phyloP scores from a whole-genome alignment of 2,888 invertebrate species.

The Pollenia griseotomentosa region DNA sequence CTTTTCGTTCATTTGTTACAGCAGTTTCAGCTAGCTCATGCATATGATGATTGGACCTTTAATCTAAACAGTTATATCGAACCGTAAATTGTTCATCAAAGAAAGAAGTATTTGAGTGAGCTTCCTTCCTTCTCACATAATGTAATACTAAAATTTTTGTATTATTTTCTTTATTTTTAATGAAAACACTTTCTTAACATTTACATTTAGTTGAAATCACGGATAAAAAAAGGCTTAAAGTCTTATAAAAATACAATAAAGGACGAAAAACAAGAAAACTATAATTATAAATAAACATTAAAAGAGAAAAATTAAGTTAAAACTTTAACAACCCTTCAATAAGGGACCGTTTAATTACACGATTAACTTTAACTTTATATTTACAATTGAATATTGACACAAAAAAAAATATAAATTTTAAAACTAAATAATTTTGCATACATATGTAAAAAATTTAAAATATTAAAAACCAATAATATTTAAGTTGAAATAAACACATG shows the following conservation, averaged over 20 bases:
- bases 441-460: constrained; percentile 70
- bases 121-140: constrained; percentile 2
- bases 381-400: constrained; percentile 74
- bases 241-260: constrained; percentile 69
- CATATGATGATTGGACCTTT: background rate
- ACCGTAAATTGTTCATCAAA: constrained; percentile 10
- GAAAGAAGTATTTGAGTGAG: background rate
- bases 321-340: constrained; percentile 36
- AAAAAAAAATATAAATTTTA: constrained; percentile 73
- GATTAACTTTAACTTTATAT: constrained; percentile 67
- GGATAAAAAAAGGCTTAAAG: constrained; percentile 67
- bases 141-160: constrained; percentile 14
- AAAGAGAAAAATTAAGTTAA: constrained; percentile 52
- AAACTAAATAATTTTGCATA: constrained; percentile 71
- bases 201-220: constrained; percentile 51
- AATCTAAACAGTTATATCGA: constrained; percentile 35
- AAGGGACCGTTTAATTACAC: constrained; percentile 32
- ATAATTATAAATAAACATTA: constrained; percentile 59
- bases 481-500: constrained; percentile 41
- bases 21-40: too few species aligned
- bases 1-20: too few species aligned
- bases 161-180: background rate
- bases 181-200: background rate
- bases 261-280: constrained; percentile 37
- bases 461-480: constrained; percentile 75